Base-by-base conservation (phyloP, 2,888 invertebrate species). In the Drosophila mercatorum region DNA sequence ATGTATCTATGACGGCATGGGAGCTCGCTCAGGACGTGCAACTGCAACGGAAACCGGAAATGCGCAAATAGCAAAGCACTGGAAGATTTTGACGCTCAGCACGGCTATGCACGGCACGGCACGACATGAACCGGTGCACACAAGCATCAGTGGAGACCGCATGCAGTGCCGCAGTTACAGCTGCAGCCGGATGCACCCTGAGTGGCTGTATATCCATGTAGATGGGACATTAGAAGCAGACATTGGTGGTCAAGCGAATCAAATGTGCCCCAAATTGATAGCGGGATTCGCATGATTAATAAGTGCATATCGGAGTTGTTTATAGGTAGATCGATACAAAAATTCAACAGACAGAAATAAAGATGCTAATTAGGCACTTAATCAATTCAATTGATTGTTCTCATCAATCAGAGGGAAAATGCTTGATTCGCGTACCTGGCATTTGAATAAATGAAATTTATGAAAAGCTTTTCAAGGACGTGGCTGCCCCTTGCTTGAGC, bases 31-130 rank as follows among this genome's bases (percentile, higher is more conserved):
- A 70, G 72, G 62, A 83, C 85, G 75, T 81, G 89, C 75, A 75
- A 66, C 70, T 83, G 86, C 78, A 85, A 76, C 83, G 90, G 88
- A 90, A 90, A 78, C 90, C 85, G 91, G 90, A 90, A 91, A 90
- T 90, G 91, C 90, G 90, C 88, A 91, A 91, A 91, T 88, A 78
- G 81, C 87, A 85, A 74, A 75, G 84, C 75, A 85, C 83, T 85
- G 71, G 71, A 81, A 72, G 71, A 88, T 86, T 86, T 83, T 83
- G 83, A 72, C 53, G 66, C 81, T 75, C 80, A 78, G 86, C 78
- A 88, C 28, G 43, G 51, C 17, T 17, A 17, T 17, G 17, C n/a
- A 26, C 11, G 56, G 40, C 26, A 44, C 14, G 56, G 41, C 26
- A 49, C 17, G 59, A 44, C 34, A 51, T 14, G 49, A 22, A 49